These are phyloP conservation scores for Melanogrammus aeglefinus DNA, from an alignment of 2,797 vertebrate species.

Conservation along the genomic window DNA sequence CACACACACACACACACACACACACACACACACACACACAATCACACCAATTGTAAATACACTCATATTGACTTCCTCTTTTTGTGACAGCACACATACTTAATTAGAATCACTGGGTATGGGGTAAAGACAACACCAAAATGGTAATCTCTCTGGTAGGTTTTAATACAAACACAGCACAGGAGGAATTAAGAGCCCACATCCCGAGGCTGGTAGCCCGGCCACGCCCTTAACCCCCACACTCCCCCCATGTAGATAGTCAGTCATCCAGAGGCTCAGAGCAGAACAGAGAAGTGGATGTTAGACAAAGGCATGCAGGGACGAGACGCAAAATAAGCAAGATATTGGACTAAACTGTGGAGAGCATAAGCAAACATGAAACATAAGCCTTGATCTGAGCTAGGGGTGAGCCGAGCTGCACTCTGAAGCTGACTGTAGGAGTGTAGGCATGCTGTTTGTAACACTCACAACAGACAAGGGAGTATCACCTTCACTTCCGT, in stretches of 20 bases:
- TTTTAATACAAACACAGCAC: slow-evolving; percentile 60
- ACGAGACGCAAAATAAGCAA: slow-evolving; percentile 46
- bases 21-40: slow-evolving; percentile 72
- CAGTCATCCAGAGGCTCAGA: background rate
- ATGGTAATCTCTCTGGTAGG: slow-evolving; percentile 63
- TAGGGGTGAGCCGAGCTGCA: slow-evolving; percentile 39
- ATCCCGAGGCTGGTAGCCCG: background rate
- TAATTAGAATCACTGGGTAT: slow-evolving; percentile 78
- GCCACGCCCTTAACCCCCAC: background rate
- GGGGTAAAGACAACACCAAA: slow-evolving; percentile 59
- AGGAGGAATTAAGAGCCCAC: slow-evolving; percentile 15
- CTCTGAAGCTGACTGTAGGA: slow-evolving; percentile 55
- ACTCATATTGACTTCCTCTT: slow-evolving; percentile 76
- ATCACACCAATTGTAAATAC: slow-evolving; percentile 76
- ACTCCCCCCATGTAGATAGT: background rate
- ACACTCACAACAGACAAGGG: slow-evolving; percentile 2
- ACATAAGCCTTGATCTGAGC: slow-evolving; percentile 28
- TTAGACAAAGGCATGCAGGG: slow-evolving; percentile 65
- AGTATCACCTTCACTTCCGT: background rate
- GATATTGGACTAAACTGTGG: slow-evolving; percentile 40
- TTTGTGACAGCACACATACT: slow-evolving; percentile 75
- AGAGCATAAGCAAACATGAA: slow-evolving; percentile 10
- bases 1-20: slow-evolving; percentile 72
- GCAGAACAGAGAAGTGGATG: background rate
- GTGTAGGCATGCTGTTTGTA: slow-evolving; percentile 52